Evolutionary conservation across 2,113 vertebrate species (phyloP).

Genomic region (Numenius arquata): DNA sequence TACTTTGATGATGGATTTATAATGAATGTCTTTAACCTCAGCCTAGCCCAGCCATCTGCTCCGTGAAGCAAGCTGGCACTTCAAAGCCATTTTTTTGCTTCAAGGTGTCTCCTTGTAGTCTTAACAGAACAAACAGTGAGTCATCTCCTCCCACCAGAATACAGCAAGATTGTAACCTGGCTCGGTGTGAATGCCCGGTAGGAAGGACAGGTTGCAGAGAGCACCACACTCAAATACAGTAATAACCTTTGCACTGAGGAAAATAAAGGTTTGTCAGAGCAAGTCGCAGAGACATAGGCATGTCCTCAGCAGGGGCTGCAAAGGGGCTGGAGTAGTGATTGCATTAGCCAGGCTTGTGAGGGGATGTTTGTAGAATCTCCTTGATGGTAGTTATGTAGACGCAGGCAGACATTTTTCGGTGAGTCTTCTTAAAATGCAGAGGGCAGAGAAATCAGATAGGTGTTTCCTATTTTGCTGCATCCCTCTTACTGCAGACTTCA

Average conservation of each 20-base stretch:
- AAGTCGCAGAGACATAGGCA: fast-evolving
- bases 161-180: not conserved
- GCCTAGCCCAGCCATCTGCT: constrained; percentile 61
- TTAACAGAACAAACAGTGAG: not conserved
- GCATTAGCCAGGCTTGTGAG: not conserved
- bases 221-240: not conserved
- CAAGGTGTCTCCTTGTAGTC: constrained; percentile 33
- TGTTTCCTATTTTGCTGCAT: not conserved
- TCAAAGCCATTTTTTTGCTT: constrained; percentile 32
- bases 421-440: not conserved
- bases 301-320: not conserved
- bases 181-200: not conserved
- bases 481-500: not conserved
- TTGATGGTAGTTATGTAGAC: not conserved
- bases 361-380: not conserved
- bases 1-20: constrained; percentile 44
- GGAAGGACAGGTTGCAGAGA: not conserved
- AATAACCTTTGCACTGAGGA: not conserved
- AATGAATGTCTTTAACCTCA: constrained; percentile 37
- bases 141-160: constrained; percentile 1
- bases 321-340: not conserved
- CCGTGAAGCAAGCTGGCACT: constrained; percentile 12
- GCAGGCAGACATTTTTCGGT: not conserved
- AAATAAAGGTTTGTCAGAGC: not conserved
- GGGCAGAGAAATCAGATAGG: not conserved